Conservation (phyloP, 2,888 invertebrate genomes). For the Lepidocyrtinus sp. region DNA sequence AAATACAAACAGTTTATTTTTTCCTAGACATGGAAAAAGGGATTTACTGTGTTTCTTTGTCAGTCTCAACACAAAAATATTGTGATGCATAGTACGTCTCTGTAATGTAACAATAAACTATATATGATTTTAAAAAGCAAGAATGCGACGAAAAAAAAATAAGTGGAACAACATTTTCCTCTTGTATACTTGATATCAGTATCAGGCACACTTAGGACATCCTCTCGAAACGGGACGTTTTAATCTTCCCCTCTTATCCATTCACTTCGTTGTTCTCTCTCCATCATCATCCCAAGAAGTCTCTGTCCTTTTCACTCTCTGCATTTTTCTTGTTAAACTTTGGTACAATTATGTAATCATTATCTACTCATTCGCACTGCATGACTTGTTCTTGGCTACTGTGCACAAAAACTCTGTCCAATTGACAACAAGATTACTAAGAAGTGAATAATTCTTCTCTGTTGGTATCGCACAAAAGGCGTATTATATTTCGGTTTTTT, state of each 20-base stretch:
- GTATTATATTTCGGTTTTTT: slow-evolving; percentile 24
- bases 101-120: not conserved
- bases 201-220: slow-evolving; percentile 27
- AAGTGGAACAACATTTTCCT: slow-evolving; percentile 27
- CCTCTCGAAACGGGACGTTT: slow-evolving; percentile 51
- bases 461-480: not conserved
- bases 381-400: not conserved
- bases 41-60: not conserved
- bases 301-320: not conserved
- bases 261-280: slow-evolving; percentile 1
- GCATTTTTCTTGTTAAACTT: not conserved
- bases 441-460: not conserved
- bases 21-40: not conserved
- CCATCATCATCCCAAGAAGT: slow-evolving; percentile 1
- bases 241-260: slow-evolving; percentile 31
- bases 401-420: slow-evolving; percentile 1
- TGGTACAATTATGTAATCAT: slow-evolving; percentile 44
- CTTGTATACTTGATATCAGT: slow-evolving; percentile 24
- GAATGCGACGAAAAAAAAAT: not conserved
- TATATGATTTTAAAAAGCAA: not conserved
- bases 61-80: not conserved
- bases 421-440: slow-evolving; percentile 33
- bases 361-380: slow-evolving; percentile 23
- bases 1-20: too few relatives aligned
- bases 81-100: not conserved